Percentiles rank a stretch among this genome's conserved stretches.
These are phyloP conservation scores for Oxygymnocypris stewartii DNA, from an alignment of 2,113 vertebrate species.

Conservation along the genomic window DNA sequence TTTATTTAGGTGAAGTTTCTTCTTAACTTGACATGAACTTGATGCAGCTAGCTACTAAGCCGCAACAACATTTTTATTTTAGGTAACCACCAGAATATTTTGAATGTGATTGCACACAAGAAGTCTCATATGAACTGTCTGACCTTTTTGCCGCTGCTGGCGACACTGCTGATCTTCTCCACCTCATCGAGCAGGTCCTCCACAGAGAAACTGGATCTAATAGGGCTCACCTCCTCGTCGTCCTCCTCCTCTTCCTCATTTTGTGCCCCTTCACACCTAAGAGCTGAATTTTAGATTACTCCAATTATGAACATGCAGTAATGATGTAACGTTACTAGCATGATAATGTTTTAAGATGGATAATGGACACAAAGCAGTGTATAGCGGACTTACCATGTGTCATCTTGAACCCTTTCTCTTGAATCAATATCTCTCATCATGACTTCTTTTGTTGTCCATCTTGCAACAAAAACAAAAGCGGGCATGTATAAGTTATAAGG, in stretches of 20 bases:
- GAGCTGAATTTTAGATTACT: constrained; percentile 41
- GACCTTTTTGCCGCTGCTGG: constrained; percentile 73
- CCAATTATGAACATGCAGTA: not conserved
- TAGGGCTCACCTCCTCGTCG: constrained; percentile 65
- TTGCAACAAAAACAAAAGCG: constrained; percentile 38
- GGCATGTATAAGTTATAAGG: not conserved
- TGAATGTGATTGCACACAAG: not conserved
- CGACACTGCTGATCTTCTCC: constrained; percentile 77
- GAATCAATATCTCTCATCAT: constrained; percentile 75
- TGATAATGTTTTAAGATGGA: not conserved
- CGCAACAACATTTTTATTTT: not conserved
- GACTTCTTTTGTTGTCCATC: constrained; percentile 67
- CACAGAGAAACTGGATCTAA: constrained; percentile 77
- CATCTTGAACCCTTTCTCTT: constrained; percentile 64
- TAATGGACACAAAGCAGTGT: not conserved
- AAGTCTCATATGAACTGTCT: not conserved
- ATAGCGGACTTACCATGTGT: constrained; percentile 67
- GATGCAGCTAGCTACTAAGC: not conserved
- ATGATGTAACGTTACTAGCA: not conserved
- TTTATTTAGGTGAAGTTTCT: not conserved
- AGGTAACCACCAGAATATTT: not conserved
- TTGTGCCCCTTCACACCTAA: constrained; percentile 62
- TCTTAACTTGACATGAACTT: not conserved
- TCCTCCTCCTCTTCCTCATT: constrained; percentile 57
- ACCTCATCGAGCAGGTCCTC: constrained; percentile 80